Conservation (phyloP, 1,140 invertebrate species). For the Caenorhabditis remanei region DNA sequence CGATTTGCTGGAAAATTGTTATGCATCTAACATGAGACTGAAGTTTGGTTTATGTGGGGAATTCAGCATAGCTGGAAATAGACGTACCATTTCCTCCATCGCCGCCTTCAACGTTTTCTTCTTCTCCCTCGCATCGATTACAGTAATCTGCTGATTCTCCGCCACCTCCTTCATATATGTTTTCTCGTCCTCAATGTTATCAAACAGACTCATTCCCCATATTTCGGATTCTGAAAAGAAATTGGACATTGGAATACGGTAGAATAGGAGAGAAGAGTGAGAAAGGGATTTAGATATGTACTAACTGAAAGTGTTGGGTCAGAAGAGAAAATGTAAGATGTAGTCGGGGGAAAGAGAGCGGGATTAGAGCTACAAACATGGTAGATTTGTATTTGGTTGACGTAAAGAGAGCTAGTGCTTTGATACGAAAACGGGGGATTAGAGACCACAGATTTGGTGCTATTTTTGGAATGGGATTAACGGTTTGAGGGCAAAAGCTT, state of each 20-base stretch:
- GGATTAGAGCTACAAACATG: too few relatives aligned
- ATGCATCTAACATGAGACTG: too few relatives aligned
- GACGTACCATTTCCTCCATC: constrained; percentile 58
- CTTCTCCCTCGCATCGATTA: constrained; percentile 64
- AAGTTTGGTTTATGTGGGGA: background rate
- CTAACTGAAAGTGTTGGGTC: background rate
- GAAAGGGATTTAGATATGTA: too few relatives aligned
- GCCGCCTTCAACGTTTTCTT: constrained; percentile 59
- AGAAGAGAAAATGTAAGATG: background rate
- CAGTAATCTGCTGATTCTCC: background rate
- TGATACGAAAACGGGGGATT: too few relatives aligned
- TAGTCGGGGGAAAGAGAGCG: too few relatives aligned
- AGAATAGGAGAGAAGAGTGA: background rate
- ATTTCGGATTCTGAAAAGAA: constrained; percentile 14
- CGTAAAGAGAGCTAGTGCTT: too few relatives aligned
- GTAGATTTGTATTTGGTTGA: too few relatives aligned
- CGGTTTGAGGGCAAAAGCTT: too few relatives aligned
- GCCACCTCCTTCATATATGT: constrained; percentile 57
- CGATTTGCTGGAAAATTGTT: background rate
- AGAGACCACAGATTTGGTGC: too few relatives aligned
- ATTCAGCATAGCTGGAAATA: too few relatives aligned
- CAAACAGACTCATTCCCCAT: constrained; percentile 61
- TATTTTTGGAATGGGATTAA: too few relatives aligned
- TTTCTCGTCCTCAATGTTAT: constrained; percentile 60
- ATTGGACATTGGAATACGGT: too few relatives aligned